Evolutionary conservation across 2,888 invertebrate genomes (phyloP), one percentile per base, ranked within the genome.

Genomic region (Leucophenga montana): DNA sequence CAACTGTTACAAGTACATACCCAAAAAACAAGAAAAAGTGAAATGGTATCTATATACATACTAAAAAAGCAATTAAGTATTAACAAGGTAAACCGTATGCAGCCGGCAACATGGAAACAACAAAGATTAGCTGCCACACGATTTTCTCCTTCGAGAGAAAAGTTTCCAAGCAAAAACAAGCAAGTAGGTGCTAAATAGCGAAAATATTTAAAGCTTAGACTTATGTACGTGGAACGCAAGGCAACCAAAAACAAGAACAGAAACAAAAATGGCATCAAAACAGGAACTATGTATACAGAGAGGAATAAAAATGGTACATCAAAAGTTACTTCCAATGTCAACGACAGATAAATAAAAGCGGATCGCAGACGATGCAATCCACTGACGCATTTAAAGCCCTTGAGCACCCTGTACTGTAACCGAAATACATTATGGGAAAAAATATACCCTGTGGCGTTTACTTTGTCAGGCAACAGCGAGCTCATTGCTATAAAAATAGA

Each of bases 131-230:
- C 39, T 39, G 9, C 11, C 39, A 39, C 11, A 39, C 39, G 11
- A n/a, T 39, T 39, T 8, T 11, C 39, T 8, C 9, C 11, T 39
- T 11, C 8, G 11, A 3, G 39, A 39, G 39, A 72, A 65, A 67
- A 48, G 56, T 70, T 77, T 77, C 9, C 59, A 31, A 59, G 20
- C 68, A 61, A 54, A 39, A 56, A 39, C 22, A 22, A 62, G 62
- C 11, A 69, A 50, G 48, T 33, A 76, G 82, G 84, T 83, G 84
- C 72, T 69, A 72, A 74, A 76, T 77, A 73, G 77, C 57, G 82
- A 61, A 82, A 82, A 83, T 82, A 83, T 82, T 83, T 78, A 78
- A 73, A 71, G 70, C 73, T 68, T 64, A 61, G 71, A 70, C 73
- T 68, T 64, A 61, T 39, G 33, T 39, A 39, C n/a, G n/a, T n/a